Evolutionary conservation across 2,113 vertebrate species (phyloP).

Genomic region (Serinus canaria): DNA sequence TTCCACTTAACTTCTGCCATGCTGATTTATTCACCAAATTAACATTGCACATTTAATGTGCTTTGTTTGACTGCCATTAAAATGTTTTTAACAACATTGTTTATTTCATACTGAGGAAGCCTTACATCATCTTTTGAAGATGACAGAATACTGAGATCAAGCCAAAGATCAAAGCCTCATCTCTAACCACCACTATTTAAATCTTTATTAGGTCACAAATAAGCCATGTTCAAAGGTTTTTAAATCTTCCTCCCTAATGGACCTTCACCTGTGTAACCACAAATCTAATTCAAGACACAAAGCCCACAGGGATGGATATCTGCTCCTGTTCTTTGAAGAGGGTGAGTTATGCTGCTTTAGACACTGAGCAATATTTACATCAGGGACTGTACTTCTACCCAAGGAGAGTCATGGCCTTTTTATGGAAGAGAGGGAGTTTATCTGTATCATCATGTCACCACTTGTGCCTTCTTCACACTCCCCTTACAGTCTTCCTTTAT

Average conservation of each 20-base stretch:
- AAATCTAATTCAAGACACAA: not conserved
- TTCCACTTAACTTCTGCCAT: not conserved
- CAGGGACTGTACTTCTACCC: not conserved
- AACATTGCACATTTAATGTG: not conserved
- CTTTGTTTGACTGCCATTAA: not conserved
- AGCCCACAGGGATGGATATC: not conserved
- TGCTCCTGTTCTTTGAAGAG: not conserved
- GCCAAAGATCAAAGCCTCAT: not conserved
- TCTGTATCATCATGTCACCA: not conserved
- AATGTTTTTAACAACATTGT: not conserved
- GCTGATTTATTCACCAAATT: not conserved
- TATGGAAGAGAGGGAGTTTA: not conserved
- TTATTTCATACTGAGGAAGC: not conserved
- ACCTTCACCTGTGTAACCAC: not conserved
- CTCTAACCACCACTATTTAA: not conserved
- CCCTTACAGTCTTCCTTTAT: not conserved
- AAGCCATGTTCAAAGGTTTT: not conserved
- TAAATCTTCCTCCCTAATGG: not conserved
- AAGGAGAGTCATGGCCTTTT: not conserved
- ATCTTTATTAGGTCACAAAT: not conserved
- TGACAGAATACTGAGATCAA: not conserved
- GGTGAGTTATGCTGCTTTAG: not conserved
- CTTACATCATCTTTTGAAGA: not conserved
- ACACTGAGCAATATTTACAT: not conserved
- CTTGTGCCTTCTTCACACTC: not conserved